phyloP scores from a whole-genome alignment of 2,888 invertebrate species.

The Nowickia ferox region DNA sequence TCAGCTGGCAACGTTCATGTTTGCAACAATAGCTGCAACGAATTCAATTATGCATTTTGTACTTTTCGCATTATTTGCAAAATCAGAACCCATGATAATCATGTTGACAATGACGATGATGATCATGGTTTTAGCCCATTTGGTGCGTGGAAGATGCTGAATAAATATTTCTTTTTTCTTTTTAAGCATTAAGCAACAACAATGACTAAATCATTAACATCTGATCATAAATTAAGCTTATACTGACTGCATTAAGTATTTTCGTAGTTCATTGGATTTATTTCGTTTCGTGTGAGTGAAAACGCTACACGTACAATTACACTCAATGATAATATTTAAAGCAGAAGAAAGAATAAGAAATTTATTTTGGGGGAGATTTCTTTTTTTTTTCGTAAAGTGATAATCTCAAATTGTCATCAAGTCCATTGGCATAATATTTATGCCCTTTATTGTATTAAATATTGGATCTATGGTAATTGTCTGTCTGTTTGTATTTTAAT shows the following conservation, averaged over 20 bases:
- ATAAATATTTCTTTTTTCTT: background rate
- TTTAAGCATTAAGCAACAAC: slow-evolving; percentile 28
- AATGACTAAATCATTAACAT: slow-evolving; percentile 57
- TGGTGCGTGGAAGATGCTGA: background rate
- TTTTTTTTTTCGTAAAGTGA: slow-evolving; percentile 17
- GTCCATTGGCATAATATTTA: slow-evolving; percentile 52
- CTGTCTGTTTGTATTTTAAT: background rate
- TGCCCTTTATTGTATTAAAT: slow-evolving; percentile 26
- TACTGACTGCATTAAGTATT: slow-evolving; percentile 10
- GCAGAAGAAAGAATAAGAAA: background rate
- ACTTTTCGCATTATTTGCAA: slow-evolving; percentile 42
- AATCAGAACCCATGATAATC: slow-evolving; percentile 62
- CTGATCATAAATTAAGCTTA: slow-evolving; percentile 65
- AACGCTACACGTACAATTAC: slow-evolving; percentile 33
- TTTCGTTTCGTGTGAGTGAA: background rate
- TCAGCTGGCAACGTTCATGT: slow-evolving; percentile 28
- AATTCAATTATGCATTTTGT: slow-evolving; percentile 65
- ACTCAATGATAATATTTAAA: slow-evolving; percentile 30
- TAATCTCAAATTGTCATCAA: slow-evolving; percentile 65
- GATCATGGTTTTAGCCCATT: slow-evolving; percentile 58
- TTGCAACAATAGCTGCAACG: slow-evolving; percentile 45
- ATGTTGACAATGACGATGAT: slow-evolving; percentile 27
- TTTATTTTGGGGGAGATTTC: slow-evolving; percentile 28
- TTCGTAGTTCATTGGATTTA: slow-evolving; percentile 52
- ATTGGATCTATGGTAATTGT: background rate